Evolutionary conservation across 2,113 vertebrate species (phyloP), one percentile per base, ranked within the genome.

Genomic region (Nestor notabilis): DNA sequence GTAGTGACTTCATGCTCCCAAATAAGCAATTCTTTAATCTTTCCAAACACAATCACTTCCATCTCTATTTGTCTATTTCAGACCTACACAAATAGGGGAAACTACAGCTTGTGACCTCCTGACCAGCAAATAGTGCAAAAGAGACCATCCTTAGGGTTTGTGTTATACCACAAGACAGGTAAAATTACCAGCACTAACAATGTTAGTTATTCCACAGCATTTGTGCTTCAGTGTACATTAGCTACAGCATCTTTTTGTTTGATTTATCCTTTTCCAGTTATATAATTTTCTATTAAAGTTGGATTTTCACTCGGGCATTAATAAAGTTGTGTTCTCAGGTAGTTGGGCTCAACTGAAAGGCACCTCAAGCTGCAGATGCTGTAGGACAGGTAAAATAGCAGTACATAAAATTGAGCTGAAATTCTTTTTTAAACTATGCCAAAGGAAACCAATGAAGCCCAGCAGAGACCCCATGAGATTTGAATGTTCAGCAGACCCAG

Each of bases 71-170:
- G 21, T 50, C 64, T 55, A 7, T 35, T 75, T 53, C 65, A 86
- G 33, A 28, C 17, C 72, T 68, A 29, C 17, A 41, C 39, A 63
- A 84, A 61, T 2, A 41, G 28, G 4, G 31, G 24, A 10, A 75
- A 61, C 56, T 33, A n/a, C 0, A 79, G 47, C 11, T 60, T 61
- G 46, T 72, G 85, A 47, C n/a, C 43, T 75, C 61, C 55, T 75
- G 50, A 37, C 9, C 69, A 56, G 68, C 0, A 83, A 20, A 27
- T 29, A 72, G 75, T 23, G 27, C 44, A 58, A 23, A 35, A 28
- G 0, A 1, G 21, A 21, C 31, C 10, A 13, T 2, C 3, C 63
- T 56, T 6, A 79, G 24, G 17, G 3, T 20, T 60, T 47, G n/a
- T 24, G 5, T 25, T 74, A 46, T 5, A 47, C 4, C 44, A 75